A percentile compares a stretch with the other conserved stretches of the same genome.
Evolutionary conservation across 1,140 invertebrate species (phyloP).

Genomic region (Trichonephila inaurata): DNA sequence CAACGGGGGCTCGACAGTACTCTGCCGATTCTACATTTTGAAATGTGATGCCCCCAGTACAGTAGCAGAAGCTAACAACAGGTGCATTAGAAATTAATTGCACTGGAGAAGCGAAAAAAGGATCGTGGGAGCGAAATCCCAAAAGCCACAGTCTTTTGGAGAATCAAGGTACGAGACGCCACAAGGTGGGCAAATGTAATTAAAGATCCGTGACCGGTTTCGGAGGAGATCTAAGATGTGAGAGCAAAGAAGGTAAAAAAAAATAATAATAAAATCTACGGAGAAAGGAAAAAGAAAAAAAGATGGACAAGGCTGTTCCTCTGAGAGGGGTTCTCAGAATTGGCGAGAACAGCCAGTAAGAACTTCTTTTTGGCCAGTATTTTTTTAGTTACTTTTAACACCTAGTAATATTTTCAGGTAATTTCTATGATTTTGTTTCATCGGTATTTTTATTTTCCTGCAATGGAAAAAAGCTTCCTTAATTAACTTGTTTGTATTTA

Average conservation of each 20-base stretch:
- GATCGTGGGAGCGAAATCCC: constrained; percentile 55
- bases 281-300: not conserved
- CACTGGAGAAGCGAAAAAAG: not conserved
- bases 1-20: not conserved
- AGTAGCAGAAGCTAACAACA: constrained; percentile 50
- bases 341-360: not conserved
- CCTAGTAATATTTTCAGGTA: too few species aligned
- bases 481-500: too few species aligned
- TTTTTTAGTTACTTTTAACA: too few species aligned
- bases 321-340: constrained; percentile 3
- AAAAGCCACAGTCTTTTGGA: not conserved
- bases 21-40: not conserved
- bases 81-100: constrained; percentile 68
- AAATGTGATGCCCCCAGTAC: constrained; percentile 17
- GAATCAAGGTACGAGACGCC: constrained; percentile 45
- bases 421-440: too few species aligned
- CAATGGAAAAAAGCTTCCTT: too few species aligned
- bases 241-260: constrained; percentile 25
- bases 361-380: too few species aligned
- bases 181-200: constrained; percentile 65
- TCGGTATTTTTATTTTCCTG: too few species aligned
- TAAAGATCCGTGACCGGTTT: constrained; percentile 67
- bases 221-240: constrained; percentile 14
- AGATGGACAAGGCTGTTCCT: constrained; percentile 48
- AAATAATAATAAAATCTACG: not conserved